phyloP scores from a whole-genome alignment of 2,113 vertebrate species.

The Condylura cristata region DNA sequence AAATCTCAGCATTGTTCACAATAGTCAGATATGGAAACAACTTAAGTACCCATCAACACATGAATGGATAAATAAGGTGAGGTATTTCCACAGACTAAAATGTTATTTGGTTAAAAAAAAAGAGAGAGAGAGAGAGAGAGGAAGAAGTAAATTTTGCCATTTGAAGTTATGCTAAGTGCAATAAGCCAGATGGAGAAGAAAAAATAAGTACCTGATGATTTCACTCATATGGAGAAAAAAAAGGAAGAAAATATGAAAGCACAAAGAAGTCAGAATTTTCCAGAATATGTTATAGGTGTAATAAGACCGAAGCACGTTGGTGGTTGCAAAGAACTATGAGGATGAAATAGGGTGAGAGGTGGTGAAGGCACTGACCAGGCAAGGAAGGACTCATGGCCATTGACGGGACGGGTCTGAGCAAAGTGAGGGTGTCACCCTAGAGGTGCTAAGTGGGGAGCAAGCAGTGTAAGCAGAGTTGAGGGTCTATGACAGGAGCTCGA shows the following conservation, averaged over 20 bases:
- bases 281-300: too few relatives aligned
- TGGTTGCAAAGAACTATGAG: neutral
- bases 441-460: neutral
- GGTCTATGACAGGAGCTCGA: rapidly evolving
- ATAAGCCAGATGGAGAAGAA: too few relatives aligned
- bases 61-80: too few relatives aligned
- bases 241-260: neutral
- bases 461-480: neutral
- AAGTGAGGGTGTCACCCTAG: neutral
- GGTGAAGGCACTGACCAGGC: neutral
- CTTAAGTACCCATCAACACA: too few relatives aligned
- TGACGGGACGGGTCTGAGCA: neutral
- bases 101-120: too few relatives aligned
- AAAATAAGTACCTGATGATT: too few relatives aligned
- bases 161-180: too few relatives aligned
- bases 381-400: neutral
- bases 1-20: neutral
- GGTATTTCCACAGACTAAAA: too few relatives aligned
- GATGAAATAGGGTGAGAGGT: neutral
- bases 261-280: neutral
- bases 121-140: too few relatives aligned
- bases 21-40: too few relatives aligned
- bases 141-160: too few relatives aligned
- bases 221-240: too few relatives aligned
- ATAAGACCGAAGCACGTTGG: neutral